Conservation (phyloP, 2,797 vertebrate genomes). For the Eupleurogrammus muticus region DNA sequence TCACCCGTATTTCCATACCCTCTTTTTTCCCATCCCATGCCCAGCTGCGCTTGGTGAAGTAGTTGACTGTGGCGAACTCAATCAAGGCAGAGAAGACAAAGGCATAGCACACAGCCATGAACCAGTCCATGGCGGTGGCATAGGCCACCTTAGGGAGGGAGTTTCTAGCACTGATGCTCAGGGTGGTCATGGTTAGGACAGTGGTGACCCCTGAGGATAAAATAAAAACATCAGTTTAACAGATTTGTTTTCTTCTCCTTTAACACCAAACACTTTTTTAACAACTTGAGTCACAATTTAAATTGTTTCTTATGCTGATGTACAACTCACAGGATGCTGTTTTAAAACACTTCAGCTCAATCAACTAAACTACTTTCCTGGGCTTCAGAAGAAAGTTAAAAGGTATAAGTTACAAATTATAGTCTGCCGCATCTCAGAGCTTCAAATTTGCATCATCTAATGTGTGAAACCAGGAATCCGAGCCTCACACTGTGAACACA, state of each 20-base stretch:
- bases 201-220: constrained; percentile 94
- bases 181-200: constrained; percentile 98
- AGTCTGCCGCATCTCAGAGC: constrained; percentile 18
- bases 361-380: constrained; percentile 5
- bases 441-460: constrained; percentile 22
- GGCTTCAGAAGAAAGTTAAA: background rate
- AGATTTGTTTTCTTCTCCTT: background rate
- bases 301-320: background rate
- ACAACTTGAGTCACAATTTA: constrained; percentile 15
- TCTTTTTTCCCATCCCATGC: constrained; percentile 99
- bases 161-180: constrained; percentile 99
- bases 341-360: constrained; percentile 12
- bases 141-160: constrained; percentile 99
- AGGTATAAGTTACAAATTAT: background rate
- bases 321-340: background rate
- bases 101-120: constrained; percentile 99
- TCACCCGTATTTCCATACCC: constrained; percentile 95
- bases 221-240: constrained; percentile 57
- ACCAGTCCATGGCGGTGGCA: constrained; percentile 99
- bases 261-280: background rate
- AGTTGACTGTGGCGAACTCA: constrained; percentile 99
- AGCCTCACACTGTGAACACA: constrained; percentile 15
- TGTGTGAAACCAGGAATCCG: constrained; percentile 37
- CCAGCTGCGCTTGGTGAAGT: constrained; percentile 99
- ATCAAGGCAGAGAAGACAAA: constrained; percentile 99